A percentile compares a stretch with the other conserved stretches of the same genome.
Conservation (phyloP, 2,797 vertebrate genomes). For the Peromyscus nudipes region DNA sequence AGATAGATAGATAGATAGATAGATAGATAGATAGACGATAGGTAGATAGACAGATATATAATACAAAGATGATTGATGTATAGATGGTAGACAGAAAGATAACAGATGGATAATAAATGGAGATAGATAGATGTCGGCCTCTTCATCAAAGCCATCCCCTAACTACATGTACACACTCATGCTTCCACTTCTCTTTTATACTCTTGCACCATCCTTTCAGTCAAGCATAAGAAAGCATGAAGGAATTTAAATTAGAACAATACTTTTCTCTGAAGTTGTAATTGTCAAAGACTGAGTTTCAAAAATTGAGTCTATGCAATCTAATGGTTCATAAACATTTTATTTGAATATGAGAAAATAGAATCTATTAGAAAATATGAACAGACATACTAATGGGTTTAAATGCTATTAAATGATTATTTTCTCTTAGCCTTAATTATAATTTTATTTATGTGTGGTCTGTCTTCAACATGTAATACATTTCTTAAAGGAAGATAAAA, state of each 20-base stretch:
- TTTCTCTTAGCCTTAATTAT: slow-evolving; percentile 12
- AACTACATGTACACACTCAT: background rate
- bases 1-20: background rate
- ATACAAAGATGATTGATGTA: background rate
- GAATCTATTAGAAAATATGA: background rate
- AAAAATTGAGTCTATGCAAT: slow-evolving; percentile 2
- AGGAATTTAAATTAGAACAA: background rate
- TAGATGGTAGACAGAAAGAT: background rate
- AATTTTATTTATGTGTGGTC: background rate
- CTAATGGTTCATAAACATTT: background rate
- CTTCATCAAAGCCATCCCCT: background rate
- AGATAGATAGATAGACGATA: background rate
- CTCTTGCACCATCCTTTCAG: background rate
- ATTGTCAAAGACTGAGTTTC: background rate
- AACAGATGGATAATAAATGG: background rate
- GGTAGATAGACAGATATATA: background rate
- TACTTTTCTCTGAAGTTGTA: background rate
- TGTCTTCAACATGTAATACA: slow-evolving; percentile 11
- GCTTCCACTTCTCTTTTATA: background rate
- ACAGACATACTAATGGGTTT: background rate
- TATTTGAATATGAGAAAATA: slow-evolving; percentile 39
- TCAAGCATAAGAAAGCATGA: background rate
- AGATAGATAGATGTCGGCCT: background rate
- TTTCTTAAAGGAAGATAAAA: background rate
- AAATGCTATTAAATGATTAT: background rate